A percentile compares a stretch with the other conserved stretches of the same genome.
Conservation (phyloP, 2,888 invertebrate genomes). For the Coremacera marginata region DNA sequence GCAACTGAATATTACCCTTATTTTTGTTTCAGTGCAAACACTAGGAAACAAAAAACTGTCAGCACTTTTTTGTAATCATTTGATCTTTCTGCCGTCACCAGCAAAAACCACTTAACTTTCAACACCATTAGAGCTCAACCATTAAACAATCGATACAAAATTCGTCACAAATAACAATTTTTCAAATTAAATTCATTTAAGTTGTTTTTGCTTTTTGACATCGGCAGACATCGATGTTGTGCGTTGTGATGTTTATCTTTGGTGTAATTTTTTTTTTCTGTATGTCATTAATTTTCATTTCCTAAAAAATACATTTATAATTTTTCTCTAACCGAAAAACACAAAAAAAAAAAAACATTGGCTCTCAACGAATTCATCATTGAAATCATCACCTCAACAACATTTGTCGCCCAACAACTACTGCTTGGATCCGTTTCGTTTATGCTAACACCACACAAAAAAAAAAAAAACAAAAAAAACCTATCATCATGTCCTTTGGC, state of each 20-base stretch:
- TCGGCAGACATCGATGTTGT: conserved; percentile 8
- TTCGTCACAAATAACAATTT: too few species aligned
- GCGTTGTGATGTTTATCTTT: conserved; percentile 27
- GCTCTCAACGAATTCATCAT: conserved; percentile 27
- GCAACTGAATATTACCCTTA: too few species aligned
- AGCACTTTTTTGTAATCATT: too few species aligned
- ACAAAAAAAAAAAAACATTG: conserved; percentile 10
- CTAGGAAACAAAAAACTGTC: too few species aligned
- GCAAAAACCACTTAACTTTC: too few species aligned
- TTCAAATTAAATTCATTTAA: too few species aligned
- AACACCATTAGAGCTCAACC: too few species aligned
- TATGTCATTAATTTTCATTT: conserved; percentile 21
- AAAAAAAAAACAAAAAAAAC: neutral
- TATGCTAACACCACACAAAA: conserved; percentile 40
- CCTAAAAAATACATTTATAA: neutral
- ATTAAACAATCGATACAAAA: too few species aligned
- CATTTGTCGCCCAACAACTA: conserved; percentile 29
- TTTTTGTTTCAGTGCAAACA: too few species aligned
- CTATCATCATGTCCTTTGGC: conserved; percentile 9
- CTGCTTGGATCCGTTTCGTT: conserved; percentile 36
- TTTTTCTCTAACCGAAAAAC: conserved; percentile 30
- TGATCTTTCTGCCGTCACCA: too few species aligned
- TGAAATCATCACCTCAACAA: conserved; percentile 35
- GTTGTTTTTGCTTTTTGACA: neutral
- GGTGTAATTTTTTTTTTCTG: conserved; percentile 17